These are phyloP conservation scores for Vanessa cardui DNA, from an alignment of 2,888 invertebrate genomes.

Conservation along the genomic window DNA sequence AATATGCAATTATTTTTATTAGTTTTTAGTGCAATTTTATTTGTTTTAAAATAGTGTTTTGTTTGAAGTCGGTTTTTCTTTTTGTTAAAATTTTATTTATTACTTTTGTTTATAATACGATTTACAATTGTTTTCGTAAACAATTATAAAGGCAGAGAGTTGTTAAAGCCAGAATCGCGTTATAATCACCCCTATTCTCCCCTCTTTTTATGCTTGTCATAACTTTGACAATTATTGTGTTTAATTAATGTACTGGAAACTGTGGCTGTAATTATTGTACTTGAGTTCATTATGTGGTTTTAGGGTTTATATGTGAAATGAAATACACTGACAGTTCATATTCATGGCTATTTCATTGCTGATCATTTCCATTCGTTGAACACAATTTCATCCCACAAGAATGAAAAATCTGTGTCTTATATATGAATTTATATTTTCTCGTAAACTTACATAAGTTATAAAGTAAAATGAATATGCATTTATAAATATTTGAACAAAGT, in stretches of 20 bases:
- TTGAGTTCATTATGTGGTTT: conserved; percentile 4
- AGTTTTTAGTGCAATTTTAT: too few relatives aligned
- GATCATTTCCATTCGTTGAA: background rate
- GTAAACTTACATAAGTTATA: too few relatives aligned
- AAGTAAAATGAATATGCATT: background rate
- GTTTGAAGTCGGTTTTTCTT: too few relatives aligned
- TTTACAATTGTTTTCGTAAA: too few relatives aligned
- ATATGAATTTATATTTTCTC: too few relatives aligned
- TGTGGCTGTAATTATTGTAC: conserved; percentile 30
- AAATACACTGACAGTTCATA: background rate
- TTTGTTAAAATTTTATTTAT: too few relatives aligned
- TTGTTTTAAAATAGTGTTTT: too few relatives aligned
- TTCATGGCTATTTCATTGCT: background rate
- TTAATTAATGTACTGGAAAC: conserved; percentile 38
- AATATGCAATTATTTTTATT: too few relatives aligned
- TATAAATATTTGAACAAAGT: background rate
- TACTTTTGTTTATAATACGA: too few relatives aligned
- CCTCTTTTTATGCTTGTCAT: conserved; percentile 33
- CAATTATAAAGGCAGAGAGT: too few relatives aligned
- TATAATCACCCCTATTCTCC: conserved; percentile 19
- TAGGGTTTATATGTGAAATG: background rate
- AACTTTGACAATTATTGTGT: conserved; percentile 34
- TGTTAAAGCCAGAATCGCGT: too few relatives aligned
- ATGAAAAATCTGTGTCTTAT: too few relatives aligned
- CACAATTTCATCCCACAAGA: background rate